Percentiles rank a stretch among this genome's conserved stretches.
Evolutionary conservation across 2,797 vertebrate genomes (phyloP).

Genomic region (Pristis pectinata): DNA sequence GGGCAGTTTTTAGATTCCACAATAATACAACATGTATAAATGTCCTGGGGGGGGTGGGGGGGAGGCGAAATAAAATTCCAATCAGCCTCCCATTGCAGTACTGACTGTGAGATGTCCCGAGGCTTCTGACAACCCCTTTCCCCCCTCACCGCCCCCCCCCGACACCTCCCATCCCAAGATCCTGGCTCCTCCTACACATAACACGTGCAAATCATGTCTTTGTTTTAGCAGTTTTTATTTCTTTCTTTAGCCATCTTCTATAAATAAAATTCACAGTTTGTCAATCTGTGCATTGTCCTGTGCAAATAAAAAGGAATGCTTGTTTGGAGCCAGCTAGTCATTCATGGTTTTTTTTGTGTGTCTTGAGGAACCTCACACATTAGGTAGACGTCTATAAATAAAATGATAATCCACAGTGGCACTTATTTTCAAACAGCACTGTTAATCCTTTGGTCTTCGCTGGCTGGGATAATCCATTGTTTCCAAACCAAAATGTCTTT

Average conservation of each 20-base stretch:
- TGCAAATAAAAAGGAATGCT: constrained; percentile 30
- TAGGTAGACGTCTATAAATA: constrained; percentile 34
- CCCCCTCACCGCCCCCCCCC: background rate
- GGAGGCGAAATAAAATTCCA: background rate
- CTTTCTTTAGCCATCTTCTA: constrained; percentile 9
- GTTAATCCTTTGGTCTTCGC: constrained; percentile 74
- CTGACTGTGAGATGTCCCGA: background rate
- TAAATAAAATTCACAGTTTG: constrained; percentile 19
- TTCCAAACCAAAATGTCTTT: constrained; percentile 45
- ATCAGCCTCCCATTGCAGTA: background rate
- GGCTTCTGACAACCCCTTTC: background rate
- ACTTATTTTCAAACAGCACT: constrained; percentile 52
- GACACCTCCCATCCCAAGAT: background rate
- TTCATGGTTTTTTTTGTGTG: background rate
- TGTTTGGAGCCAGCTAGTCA: background rate
- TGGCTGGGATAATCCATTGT: constrained; percentile 59
- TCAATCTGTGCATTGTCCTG: constrained; percentile 1
- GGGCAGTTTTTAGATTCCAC: constrained; percentile 49
- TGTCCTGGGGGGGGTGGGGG: background rate
- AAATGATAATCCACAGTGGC: constrained; percentile 32
- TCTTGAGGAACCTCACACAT: background rate
- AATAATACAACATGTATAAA: constrained; percentile 25
- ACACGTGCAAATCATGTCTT: constrained; percentile 32
- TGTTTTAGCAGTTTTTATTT: background rate
- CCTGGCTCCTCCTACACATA: constrained; percentile 17